phyloP scores from a whole-genome alignment of 2,797 vertebrate genomes.

The Anableps anableps region DNA sequence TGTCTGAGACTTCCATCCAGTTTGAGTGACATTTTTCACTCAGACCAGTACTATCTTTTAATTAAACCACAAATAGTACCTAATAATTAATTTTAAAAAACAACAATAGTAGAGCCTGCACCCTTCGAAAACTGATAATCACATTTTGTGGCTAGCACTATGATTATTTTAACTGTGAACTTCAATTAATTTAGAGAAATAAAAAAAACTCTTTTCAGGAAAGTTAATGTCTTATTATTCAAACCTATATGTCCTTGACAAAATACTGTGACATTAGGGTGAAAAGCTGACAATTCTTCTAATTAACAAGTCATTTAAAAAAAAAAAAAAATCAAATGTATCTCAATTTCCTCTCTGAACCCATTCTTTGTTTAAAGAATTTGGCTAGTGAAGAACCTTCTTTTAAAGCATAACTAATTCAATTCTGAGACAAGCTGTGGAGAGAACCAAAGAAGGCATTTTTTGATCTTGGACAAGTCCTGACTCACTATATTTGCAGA shows the following conservation, averaged over 20 bases:
- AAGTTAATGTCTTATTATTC: neutral
- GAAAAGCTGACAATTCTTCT: neutral
- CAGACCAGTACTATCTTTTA: neutral
- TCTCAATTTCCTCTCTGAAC: neutral
- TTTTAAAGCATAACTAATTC: neutral
- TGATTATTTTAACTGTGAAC: neutral
- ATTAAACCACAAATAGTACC: neutral
- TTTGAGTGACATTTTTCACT: neutral
- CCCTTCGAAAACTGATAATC: neutral
- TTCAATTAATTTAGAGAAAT: neutral
- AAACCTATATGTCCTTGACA: neutral
- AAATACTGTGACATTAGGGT: neutral
- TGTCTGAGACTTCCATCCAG: neutral
- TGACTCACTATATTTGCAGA: too few species aligned
- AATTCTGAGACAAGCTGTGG: neutral
- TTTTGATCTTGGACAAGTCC: neutral
- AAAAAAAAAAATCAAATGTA: neutral
- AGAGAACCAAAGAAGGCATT: neutral
- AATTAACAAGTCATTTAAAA: neutral
- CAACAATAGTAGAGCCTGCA: neutral
- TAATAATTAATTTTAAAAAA: neutral
- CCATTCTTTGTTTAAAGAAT: neutral
- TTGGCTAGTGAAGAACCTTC: neutral
- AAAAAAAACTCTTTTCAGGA: too few species aligned
- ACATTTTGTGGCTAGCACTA: neutral